Conservation (phyloP, 1,140 invertebrate species). For the Mizuhopecten yessoensis region DNA sequence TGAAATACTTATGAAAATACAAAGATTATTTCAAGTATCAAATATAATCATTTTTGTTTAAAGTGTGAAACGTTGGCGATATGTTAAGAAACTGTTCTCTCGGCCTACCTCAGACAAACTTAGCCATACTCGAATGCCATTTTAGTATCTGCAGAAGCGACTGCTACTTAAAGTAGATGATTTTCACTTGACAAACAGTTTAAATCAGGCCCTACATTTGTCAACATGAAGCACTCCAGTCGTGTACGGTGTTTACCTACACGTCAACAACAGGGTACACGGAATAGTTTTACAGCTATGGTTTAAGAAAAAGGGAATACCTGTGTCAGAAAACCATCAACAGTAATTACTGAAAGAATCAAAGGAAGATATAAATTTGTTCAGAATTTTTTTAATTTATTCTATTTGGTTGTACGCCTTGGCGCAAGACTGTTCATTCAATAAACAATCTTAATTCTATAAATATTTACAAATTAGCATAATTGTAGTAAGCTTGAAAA, state of each 20-base stretch:
- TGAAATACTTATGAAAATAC: not conserved
- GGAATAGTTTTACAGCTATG: conserved; percentile 34
- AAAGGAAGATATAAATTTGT: not conserved
- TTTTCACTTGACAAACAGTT: not conserved
- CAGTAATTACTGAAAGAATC: not conserved
- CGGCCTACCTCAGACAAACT: not conserved
- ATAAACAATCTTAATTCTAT: not conserved
- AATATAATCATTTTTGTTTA: conserved; percentile 60
- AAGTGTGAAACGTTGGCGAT: conserved; percentile 53
- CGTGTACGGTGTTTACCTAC: conserved; percentile 16
- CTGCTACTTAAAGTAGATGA: not conserved
- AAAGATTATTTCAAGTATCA: conserved; percentile 46
- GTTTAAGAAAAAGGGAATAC: conserved; percentile 10
- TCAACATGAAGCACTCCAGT: conserved; percentile 52
- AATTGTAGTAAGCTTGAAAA: conserved; percentile 20
- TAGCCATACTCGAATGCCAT: not conserved
- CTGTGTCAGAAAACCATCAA: not conserved
- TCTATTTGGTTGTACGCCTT: not conserved
- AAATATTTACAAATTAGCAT: conserved; percentile 36
- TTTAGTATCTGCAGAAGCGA: not conserved
- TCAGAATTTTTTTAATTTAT: conserved; percentile 4
- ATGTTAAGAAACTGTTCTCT: not conserved
- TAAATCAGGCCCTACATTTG: conserved; percentile 41
- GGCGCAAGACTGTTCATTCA: not conserved
- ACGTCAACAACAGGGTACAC: not conserved